A percentile compares a stretch with the other conserved stretches of the same genome.
phyloP scores from a whole-genome alignment of 2,113 vertebrate genomes.

The Rhadina sibilatrix region DNA sequence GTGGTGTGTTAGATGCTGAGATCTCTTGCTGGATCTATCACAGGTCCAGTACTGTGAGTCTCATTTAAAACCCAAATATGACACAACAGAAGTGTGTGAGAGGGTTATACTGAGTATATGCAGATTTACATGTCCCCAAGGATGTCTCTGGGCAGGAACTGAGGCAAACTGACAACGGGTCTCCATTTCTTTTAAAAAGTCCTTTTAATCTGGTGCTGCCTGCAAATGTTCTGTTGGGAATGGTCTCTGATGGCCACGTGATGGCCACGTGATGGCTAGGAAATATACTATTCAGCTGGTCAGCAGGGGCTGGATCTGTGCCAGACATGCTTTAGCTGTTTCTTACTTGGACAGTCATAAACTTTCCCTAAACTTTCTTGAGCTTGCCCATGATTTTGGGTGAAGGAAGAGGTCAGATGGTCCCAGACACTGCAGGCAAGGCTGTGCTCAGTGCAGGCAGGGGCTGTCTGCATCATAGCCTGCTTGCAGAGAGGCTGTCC shows the following conservation, averaged over 20 bases:
- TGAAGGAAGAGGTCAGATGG: not conserved
- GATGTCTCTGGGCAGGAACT: not conserved
- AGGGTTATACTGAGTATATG: not conserved
- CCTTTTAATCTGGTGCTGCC: not conserved
- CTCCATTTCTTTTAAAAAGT: not conserved
- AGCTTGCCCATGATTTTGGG: not conserved
- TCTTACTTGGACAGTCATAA: not conserved
- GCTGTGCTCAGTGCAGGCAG: not conserved
- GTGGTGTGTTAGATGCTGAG: not conserved
- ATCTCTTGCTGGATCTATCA: not conserved
- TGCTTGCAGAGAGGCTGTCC: not conserved
- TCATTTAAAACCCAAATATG: not conserved
- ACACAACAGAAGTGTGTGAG: not conserved
- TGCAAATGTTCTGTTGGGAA: not conserved
- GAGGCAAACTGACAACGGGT: not conserved
- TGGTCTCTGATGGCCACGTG: not conserved
- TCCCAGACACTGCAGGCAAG: not conserved
- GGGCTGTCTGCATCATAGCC: not conserved
- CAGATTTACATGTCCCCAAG: not conserved
- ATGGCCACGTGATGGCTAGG: not conserved
- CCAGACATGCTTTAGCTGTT: not conserved
- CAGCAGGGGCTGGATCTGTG: fast-evolving
- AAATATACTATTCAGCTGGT: not conserved
- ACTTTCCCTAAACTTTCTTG: not conserved
- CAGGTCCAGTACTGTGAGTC: not conserved